Conservation (phyloP, 2,888 invertebrate species). For the Tridacna crocea region DNA sequence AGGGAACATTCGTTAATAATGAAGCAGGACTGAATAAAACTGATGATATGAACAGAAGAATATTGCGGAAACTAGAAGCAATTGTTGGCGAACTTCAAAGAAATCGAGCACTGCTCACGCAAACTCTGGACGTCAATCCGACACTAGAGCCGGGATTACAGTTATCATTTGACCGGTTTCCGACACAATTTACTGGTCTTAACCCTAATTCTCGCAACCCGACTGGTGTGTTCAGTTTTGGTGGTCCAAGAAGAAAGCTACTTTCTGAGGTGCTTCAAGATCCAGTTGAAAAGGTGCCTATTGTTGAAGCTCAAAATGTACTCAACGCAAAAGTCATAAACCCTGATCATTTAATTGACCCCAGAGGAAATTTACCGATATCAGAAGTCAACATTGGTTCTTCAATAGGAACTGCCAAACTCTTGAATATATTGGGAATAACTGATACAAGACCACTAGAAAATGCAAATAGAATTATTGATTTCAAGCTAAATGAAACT, state of each 20-base stretch:
- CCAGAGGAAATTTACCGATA: slow-evolving; percentile 4
- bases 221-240: background rate
- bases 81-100: slow-evolving; percentile 20
- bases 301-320: background rate
- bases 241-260: background rate
- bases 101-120: slow-evolving; percentile 4
- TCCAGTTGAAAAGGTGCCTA: background rate
- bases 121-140: slow-evolving; percentile 6
- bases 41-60: slow-evolving; percentile 6
- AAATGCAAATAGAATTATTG: background rate
- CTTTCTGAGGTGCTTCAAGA: slow-evolving; percentile 12
- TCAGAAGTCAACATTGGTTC: slow-evolving; percentile 1
- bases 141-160: background rate
- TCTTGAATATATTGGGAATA: slow-evolving; percentile 14
- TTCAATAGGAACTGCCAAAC: background rate
- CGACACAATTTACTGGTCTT: background rate
- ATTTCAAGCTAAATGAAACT: background rate
- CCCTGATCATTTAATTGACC: background rate
- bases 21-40: background rate
- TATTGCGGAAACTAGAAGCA: slow-evolving; percentile 13
- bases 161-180: slow-evolving; percentile 9
- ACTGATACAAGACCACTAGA: slow-evolving; percentile 9
- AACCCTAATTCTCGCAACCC: background rate
- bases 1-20: slow-evolving; percentile 9
- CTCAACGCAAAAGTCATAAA: too few species aligned